phyloP scores from a whole-genome alignment of 2,113 vertebrate species.

The Podilymbus podiceps region DNA sequence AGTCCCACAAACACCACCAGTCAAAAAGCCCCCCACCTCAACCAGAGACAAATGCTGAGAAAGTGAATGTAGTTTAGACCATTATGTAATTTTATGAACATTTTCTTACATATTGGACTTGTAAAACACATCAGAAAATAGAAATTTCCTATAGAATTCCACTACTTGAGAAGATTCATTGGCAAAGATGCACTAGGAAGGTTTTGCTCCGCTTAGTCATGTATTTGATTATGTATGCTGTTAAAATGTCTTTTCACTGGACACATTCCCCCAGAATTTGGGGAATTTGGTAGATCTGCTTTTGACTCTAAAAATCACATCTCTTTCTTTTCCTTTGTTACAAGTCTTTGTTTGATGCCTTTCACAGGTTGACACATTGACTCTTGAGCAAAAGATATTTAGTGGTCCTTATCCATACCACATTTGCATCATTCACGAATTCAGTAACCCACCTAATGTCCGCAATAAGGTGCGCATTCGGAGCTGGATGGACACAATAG shows the following conservation, averaged over 20 bases:
- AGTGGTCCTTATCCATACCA: slow-evolving; percentile 97
- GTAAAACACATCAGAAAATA: not conserved
- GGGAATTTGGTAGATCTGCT: not conserved
- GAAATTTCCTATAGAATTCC: not conserved
- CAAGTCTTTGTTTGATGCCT: not conserved
- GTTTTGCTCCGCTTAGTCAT: not conserved
- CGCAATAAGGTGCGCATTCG: slow-evolving; percentile 96
- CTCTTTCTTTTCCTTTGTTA: not conserved
- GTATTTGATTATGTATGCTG: not conserved
- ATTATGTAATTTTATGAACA: not conserved
- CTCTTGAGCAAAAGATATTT: slow-evolving; percentile 91
- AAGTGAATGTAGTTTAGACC: not conserved
- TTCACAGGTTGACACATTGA: slow-evolving; percentile 88
- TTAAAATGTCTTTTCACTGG: not conserved
- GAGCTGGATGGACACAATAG: slow-evolving; percentile 99
- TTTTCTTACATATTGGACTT: not conserved
- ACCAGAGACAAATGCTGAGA: not conserved
- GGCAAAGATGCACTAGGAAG: not conserved
- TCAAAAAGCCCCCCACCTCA: accelerated
- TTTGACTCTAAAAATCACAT: not conserved
- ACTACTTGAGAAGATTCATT: accelerated
- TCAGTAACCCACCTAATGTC: slow-evolving; percentile 98
- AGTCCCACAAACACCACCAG: no score
- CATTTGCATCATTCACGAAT: slow-evolving; percentile 95
- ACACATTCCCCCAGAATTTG: not conserved